These are phyloP conservation scores for Trileptium ribeirensis DNA, from an alignment of 2,888 invertebrate species.

Conservation along the genomic window DNA sequence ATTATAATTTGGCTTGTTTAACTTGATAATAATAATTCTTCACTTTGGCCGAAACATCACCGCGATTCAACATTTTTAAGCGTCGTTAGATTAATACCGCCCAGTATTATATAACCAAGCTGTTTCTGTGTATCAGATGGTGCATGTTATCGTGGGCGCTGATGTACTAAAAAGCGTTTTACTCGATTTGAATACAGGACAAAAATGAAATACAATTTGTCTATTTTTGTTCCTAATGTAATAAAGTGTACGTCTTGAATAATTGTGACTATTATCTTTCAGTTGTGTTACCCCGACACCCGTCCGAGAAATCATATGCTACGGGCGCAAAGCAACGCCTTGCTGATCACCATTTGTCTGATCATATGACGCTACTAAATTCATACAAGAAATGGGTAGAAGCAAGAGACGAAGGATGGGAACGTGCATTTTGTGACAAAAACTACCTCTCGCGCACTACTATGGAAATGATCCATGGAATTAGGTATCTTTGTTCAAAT, in stretches of 20 bases:
- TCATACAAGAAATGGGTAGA: constrained; percentile 66
- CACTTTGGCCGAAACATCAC: too few species aligned
- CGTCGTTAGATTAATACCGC: too few species aligned
- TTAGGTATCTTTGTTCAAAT: too few species aligned
- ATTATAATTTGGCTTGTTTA: too few species aligned
- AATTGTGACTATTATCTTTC: constrained; percentile 42
- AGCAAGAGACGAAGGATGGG: constrained; percentile 64
- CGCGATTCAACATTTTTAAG: too few species aligned
- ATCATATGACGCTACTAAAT: constrained; percentile 76
- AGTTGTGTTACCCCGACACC: constrained; percentile 63
- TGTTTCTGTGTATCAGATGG: neutral
- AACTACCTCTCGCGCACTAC: constrained; percentile 70
- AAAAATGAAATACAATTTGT: neutral
- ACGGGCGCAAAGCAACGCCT: constrained; percentile 64
- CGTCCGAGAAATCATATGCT: constrained; percentile 62
- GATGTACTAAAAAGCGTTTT: neutral
- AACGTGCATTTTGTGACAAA: constrained; percentile 66
- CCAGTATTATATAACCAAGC: too few species aligned
- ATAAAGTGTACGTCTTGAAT: neutral
- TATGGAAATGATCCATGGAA: constrained; percentile 82
- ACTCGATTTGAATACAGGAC: neutral
- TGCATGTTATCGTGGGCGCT: neutral
- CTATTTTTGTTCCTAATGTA: too few species aligned
- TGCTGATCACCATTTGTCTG: constrained; percentile 70
- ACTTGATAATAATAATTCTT: too few species aligned